Evolutionary conservation across 2,113 vertebrate species (phyloP), one percentile per base, ranked within the genome.

Genomic region (Hippopotamus amphibius): DNA sequence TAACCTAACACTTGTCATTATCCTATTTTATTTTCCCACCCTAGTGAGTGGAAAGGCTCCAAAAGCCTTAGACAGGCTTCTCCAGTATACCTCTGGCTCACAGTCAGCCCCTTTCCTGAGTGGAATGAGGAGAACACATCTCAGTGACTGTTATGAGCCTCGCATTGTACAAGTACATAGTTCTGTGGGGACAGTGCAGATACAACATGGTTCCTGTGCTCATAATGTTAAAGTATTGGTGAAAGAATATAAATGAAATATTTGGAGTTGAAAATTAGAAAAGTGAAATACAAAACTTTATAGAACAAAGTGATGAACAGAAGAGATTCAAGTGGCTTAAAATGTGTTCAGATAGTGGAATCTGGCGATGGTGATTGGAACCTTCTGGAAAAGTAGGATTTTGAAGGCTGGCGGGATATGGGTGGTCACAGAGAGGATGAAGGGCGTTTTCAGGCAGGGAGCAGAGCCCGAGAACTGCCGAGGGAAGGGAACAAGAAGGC

Each of bases 221-320:
- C n/a, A 76, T 74, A 22, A 66, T 55, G 37, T 77, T 26, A 14
- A 93, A 82, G 68, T 81, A 55, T 55, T 59, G 28, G 46, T 46
- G 28, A 96, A 12, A 66, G 57, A 55, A 61, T 59, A 28, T 37
- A 87, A 80, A 53, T 80, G n/a, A 80, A 84, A 48, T 68, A 26
- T 69, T 95, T 80, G 61, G n/a, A 88, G 13, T 83, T 88, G 55
- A 93, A 84, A 85, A 28, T 68, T 50, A 57, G 65, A 83, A 48
- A 77, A 43, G 28, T 66, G n/a, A 88, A 66, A 80, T 91, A 55
- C 0, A 72, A 37, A 90, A 90, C 33, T 82, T 24, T 50, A 10
- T 80, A 63, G 53, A 86, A 92, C 79, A 76, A n/a, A 77, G 26
- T 65, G 59, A 15, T 63, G 28, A 72, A 69, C 30, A 83, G 61